Base-by-base conservation (phyloP, 2,113 vertebrate genomes). In the Melanocharis versteri region DNA sequence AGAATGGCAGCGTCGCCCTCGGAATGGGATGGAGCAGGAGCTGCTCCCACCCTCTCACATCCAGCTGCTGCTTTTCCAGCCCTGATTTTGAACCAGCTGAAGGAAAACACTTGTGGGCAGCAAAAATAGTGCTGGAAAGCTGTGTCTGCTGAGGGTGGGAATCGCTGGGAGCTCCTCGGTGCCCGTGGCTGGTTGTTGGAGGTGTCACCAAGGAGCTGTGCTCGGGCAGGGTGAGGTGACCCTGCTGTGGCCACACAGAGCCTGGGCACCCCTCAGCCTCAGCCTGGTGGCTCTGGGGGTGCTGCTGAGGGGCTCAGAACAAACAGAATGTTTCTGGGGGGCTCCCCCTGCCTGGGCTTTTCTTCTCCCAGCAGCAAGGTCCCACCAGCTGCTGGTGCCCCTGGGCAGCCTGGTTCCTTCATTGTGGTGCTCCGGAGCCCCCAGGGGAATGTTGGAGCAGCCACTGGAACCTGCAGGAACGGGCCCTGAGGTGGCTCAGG, bases 381-480 rank as follows among this genome's bases (percentile, higher is more conserved):
- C 47, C 68, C 66, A 16, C 15, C 42, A 65, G 56, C 39, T 60
- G 35, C 9, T 27, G 50, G 22, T 84, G 24, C 7, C 73, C 53
- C 73, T 13, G 45, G 15, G 19, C 54, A 11, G 37, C 33, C 15
- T 21, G n/a, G 1, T 4, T 60, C 20, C 3, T n/a, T 51, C 14
- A 2, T 24, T 47, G 10, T 6, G n/a, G 35, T 22, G 69, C 35
- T 93, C 7, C 42, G 5, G 15, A 80, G 66, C 48, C 83, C 89
- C 20, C 21, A 50, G 88, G 95, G 92, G 96, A 97, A 84, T 87
- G 93, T 27, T 95, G 90, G 92, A 86, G 86, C 64, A 93, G 95
- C 92, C 72, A 13, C n/a, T 22, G 45, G 82, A 87, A 81, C 71
- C 75, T 83, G 90, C 89, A 80, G n/a, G 97, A 90, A 97, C 81